phyloP scores from a whole-genome alignment of 2,888 invertebrate species.

The Pomacea canaliculata region DNA sequence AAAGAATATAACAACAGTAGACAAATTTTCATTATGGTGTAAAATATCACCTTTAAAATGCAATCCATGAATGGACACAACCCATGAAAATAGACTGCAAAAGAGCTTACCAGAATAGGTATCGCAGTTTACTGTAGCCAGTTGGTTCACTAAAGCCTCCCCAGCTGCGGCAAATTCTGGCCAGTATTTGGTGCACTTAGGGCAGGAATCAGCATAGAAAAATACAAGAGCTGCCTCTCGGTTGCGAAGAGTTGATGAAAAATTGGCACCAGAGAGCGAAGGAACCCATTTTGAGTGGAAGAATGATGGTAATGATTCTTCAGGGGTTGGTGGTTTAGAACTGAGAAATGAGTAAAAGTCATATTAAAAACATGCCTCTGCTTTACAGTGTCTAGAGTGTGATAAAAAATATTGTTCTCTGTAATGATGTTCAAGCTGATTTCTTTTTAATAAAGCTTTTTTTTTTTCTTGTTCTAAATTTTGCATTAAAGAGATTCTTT shows the following conservation, averaged over 20 bases:
- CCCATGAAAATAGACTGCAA: no score
- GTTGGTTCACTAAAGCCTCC: neutral
- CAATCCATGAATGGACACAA: no score
- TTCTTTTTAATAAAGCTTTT: no score
- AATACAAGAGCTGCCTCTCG: neutral
- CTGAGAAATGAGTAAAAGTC: slow-evolving; percentile 4
- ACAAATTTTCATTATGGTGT: no score
- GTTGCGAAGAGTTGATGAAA: neutral
- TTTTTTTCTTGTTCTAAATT: no score
- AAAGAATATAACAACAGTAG: no score
- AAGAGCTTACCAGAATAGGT: neutral
- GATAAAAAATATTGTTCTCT: no score
- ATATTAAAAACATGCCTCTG: slow-evolving; percentile 69
- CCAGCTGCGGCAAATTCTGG: slow-evolving; percentile 9
- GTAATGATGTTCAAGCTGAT: no score
- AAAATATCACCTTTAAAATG: no score
- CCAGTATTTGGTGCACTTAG: slow-evolving; percentile 5
- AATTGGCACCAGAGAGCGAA: neutral
- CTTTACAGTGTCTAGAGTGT: neutral
- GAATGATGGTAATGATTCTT: slow-evolving; percentile 80
- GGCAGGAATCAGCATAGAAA: neutral
- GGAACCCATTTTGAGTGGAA: slow-evolving; percentile 74
- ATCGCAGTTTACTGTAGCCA: slow-evolving; percentile 4
- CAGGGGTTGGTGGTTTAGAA: slow-evolving; percentile 72
- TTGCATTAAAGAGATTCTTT: no score